These are phyloP conservation scores for Dendrolimus houi DNA, from an alignment of 2,888 invertebrate genomes.

Conservation along the genomic window DNA sequence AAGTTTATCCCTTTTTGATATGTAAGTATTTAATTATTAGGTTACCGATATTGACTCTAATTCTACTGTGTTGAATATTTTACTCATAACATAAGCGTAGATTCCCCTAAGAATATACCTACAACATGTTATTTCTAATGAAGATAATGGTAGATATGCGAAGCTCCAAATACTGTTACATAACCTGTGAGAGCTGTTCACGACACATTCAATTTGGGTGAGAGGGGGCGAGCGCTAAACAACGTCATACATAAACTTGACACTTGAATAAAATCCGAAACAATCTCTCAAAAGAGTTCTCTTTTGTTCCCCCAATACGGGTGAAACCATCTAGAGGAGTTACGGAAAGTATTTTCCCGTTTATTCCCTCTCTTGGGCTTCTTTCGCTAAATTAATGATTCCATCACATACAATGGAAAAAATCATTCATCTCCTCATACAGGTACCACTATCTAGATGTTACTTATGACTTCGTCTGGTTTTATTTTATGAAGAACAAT, in stretches of 20 bases:
- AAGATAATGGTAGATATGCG: too few species aligned
- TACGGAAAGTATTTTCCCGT: conserved; percentile 13
- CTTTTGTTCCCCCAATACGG: conserved; percentile 17
- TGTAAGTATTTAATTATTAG: too few species aligned
- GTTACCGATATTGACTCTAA: too few species aligned
- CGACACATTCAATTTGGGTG: conserved; percentile 1
- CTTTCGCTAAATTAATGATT: conserved; percentile 44
- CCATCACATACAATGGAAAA: conserved; percentile 34
- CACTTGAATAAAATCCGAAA: conserved; percentile 17
- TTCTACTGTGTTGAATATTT: too few species aligned
- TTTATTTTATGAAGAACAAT: too few species aligned
- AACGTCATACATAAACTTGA: conserved; percentile 7
- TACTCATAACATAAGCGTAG: too few species aligned
- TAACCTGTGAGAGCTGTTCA: background rate
- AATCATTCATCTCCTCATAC: conserved; percentile 29
- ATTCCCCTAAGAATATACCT: too few species aligned
- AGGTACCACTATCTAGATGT: too few species aligned
- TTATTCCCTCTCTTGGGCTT: conserved; percentile 21
- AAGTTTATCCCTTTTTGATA: too few species aligned
- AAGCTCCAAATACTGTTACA: too few species aligned
- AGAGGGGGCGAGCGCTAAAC: conserved; percentile 5
- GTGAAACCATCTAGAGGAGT: conserved; percentile 19
- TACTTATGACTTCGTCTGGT: too few species aligned
- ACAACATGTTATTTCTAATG: too few species aligned
- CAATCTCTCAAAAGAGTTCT: conserved; percentile 17